Base-by-base conservation (phyloP, 2,888 invertebrate species). In the Cephus rjabovi region DNA sequence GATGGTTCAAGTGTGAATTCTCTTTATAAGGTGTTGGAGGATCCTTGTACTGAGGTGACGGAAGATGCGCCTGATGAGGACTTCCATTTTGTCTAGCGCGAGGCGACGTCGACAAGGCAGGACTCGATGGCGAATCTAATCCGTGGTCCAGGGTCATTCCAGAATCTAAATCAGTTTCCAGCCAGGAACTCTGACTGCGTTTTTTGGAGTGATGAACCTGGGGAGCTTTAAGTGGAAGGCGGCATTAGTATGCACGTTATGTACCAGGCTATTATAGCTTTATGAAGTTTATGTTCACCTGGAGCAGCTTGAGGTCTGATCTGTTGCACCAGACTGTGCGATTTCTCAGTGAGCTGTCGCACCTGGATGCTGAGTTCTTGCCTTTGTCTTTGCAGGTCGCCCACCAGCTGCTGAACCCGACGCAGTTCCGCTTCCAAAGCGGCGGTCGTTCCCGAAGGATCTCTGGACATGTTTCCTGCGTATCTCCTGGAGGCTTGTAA, bases 111-210 rank as follows among this genome's bases (percentile, higher is more conserved):
- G 84, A 84, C 12, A 81, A 69, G 11, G 86, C 85, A 4, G 88
- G 87, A 73, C 88, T 89, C 70, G 89, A 85, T 11, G 90, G 86
- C 75, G 92, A 92, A 73, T 91, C 94, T 56, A 94, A 92, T 4
- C 95, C 95, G 84, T 95, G 95, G 89, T 97, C 97, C 76, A 95
- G 93, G 0, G 96, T 95, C 79, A 94, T 93, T 88, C 96, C 95
- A 0, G 96, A 95, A 90, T 98, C 98, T 37, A 98, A 92, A 92
- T 98, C 98, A 0, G 98, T 98, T 92, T 98, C 98, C 77, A 96
- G 94, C 96, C 98, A 98, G 0, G 95, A 94, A 3, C 95, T 95
- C 74, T 94, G 94, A 31, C 94, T 93, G 77, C 93, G 93, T 86
- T 94, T 94, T 86, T 94, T 94, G 56, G 92, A 90, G 77, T 92